These are phyloP conservation scores for Sternarchorhynchus goeldii DNA, from an alignment of 2,797 vertebrate genomes.

Conservation along the genomic window DNA sequence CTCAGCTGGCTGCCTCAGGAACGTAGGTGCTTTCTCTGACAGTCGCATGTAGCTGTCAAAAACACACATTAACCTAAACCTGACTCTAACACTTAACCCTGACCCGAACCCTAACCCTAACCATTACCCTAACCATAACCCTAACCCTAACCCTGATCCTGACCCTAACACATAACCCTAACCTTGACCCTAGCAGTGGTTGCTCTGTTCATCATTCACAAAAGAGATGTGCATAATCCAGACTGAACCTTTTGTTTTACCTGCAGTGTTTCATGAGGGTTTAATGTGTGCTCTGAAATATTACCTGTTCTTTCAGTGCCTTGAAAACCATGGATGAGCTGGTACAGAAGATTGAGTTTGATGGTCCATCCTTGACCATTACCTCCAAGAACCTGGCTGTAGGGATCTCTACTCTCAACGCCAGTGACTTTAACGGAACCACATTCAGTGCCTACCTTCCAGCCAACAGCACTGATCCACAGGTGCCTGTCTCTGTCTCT, in stretches of 20 bases:
- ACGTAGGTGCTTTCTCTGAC: conserved; percentile 72
- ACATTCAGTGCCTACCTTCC: conserved; percentile 85
- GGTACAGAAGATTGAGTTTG: conserved; percentile 89
- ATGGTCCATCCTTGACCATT: conserved; percentile 81
- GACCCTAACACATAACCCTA: no score
- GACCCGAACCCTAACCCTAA: no score
- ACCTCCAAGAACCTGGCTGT: conserved; percentile 85
- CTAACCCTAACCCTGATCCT: no score
- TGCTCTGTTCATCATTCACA: neutral
- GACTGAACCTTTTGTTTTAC: no score
- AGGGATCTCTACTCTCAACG: conserved; percentile 82
- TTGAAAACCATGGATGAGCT: conserved; percentile 90
- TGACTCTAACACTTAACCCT: no score
- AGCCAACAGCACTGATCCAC: conserved; percentile 78
- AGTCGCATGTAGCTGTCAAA: neutral
- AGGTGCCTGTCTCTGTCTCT: conserved; percentile 74
- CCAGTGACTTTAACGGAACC: conserved; percentile 76
- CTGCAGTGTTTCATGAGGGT: neutral
- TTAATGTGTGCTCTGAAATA: neutral
- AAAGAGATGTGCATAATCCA: no score
- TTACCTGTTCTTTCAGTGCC: conserved; percentile 74
- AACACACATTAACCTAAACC: no score
- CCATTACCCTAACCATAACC: no score
- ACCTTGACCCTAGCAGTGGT: neutral
- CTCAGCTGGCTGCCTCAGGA: conserved; percentile 79